Base-by-base conservation (phyloP, 2,113 vertebrate species). In the Triplophysa tibetana region DNA sequence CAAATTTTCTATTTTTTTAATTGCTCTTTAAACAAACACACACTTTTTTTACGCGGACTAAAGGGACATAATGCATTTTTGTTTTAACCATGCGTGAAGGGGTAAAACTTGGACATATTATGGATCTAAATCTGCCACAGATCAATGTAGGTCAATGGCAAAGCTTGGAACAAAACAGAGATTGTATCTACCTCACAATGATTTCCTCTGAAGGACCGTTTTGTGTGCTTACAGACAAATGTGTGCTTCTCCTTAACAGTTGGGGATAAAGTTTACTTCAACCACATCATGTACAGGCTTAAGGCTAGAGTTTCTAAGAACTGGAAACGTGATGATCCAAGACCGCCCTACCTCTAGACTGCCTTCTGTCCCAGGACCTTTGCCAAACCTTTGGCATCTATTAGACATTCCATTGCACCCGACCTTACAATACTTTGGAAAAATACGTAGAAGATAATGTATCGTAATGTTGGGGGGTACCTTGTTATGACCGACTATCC, bases 271-370 rank as follows among this genome's bases (percentile, higher is more conserved):
- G 26, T 38, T 13, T 45, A 16, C 58, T 8, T 41, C 24, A 61
- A 78, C 64, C 43, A 81, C 70, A 72, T 58, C 6, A 17, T 43
- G 75, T 78, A 73, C 75, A 66, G 23, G 58, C 45, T 69, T 60
- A 16, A 29, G 75, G 26, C 41, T 80, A 78, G 56, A 21, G 75
- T 84, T 84, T 75, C 80, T 60, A 17, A 29, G 21, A 52, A 79
- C 66, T 26, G 67, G 73, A 77, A 85, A 85, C 63, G 26, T 29
- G 26, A 29, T 13, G 78, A 85, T 69, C 29, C 81, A 52, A 52
- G 21, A 17, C 4, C 52, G 13, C 68, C 54, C 38, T 41, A 0
- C 54, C 4, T 52, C 61, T 9, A 23, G 8, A 41, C 41, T 24
- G 26, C 29, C 72, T 76, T 9, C 62, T 33, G 62, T 52, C 65